Conservation (phyloP, 2,888 invertebrate species). For the Athripsodes cinereus region DNA sequence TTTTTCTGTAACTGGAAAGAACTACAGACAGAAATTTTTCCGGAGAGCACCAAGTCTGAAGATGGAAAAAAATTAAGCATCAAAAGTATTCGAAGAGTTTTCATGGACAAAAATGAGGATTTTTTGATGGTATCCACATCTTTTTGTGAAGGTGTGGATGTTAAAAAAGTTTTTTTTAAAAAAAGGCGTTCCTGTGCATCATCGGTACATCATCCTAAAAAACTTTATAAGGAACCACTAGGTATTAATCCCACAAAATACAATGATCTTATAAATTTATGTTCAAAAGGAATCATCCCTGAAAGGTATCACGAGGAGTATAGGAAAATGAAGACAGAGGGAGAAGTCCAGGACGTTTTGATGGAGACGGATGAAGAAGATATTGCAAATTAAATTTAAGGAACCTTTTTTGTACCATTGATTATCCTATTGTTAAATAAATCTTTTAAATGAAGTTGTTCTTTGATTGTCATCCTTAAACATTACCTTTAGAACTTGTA, state of each 20-base stretch:
- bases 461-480: background rate
- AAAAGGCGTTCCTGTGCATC: background rate
- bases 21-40: background rate
- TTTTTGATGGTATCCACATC: background rate
- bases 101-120: background rate
- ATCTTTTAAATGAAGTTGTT: background rate
- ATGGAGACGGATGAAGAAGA: constrained; percentile 2
- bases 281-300: constrained; percentile 1
- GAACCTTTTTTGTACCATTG: background rate
- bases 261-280: background rate
- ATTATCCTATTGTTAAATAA: background rate
- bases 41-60: background rate
- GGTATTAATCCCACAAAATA: constrained; percentile 1
- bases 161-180: background rate
- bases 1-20: constrained; percentile 1
- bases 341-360: background rate
- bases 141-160: background rate
- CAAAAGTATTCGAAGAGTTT: background rate
- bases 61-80: background rate
- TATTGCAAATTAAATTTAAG: background rate
- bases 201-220: background rate
- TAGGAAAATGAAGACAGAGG: background rate
- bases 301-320: background rate
- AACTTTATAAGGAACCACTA: background rate
- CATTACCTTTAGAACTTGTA: background rate